phyloP scores from a whole-genome alignment of 2,113 vertebrate genomes.

The Scortum barcoo region DNA sequence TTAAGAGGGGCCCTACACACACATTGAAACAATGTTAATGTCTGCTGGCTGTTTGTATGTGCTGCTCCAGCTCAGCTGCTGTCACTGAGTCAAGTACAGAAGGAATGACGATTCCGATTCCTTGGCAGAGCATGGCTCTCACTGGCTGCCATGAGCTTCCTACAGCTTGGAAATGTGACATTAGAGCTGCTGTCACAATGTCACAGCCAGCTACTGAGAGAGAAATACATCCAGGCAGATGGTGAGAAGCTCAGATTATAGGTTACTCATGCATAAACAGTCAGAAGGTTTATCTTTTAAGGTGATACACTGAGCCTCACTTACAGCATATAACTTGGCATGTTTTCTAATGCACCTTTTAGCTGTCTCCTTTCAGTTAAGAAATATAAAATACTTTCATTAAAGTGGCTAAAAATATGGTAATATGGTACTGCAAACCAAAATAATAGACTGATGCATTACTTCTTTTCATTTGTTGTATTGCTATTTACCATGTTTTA shows the following conservation, averaged over 20 bases:
- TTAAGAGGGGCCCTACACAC: background rate
- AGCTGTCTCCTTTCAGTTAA: background rate
- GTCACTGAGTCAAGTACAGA: constrained; percentile 13
- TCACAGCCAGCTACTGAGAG: constrained; percentile 45
- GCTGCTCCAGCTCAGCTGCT: constrained; percentile 22
- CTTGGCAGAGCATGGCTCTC: constrained; percentile 31
- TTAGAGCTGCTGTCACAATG: constrained; percentile 39
- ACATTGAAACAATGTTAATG: constrained; percentile 34
- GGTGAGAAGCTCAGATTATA: constrained; percentile 4
- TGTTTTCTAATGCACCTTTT: background rate
- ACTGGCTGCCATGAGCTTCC: constrained; percentile 41
- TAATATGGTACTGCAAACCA: too few species aligned
- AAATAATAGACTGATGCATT: too few species aligned
- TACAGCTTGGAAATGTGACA: constrained; percentile 43
- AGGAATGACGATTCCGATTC: constrained; percentile 9
- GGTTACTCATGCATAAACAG: constrained; percentile 12
- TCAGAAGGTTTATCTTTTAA: background rate
- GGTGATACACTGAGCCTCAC: background rate
- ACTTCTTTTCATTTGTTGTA: too few species aligned
- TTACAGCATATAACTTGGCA: background rate
- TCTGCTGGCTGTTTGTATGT: constrained; percentile 27
- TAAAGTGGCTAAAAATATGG: too few species aligned
- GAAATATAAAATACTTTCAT: too few species aligned
- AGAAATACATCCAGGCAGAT: constrained; percentile 8
- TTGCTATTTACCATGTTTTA: too few species aligned